Base-by-base conservation (phyloP, 37 sponge, comb jelly and placozoan species). In the Eunapius fragilis region DNA sequence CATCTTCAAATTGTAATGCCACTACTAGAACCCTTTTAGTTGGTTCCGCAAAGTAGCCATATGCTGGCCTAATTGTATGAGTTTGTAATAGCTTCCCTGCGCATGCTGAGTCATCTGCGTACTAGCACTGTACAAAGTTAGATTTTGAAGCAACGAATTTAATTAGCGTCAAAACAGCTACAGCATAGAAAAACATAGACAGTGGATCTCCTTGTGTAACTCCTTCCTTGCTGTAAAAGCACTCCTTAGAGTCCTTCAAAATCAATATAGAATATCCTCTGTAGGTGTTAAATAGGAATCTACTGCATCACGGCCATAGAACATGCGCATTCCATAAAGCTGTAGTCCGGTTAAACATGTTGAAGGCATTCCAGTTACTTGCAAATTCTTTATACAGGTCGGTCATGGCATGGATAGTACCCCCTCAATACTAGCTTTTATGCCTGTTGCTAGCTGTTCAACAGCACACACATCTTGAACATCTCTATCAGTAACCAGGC, bases 231-330 rank as follows among this genome's bases (percentile, higher is more conserved):
- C 86, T 86, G n/a, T 74, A 58, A 50, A 84, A 14, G 22, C 24
- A 19, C 58, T 83, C 74, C 27, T 23, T 19, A 24, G 77, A 13
- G 7, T 78, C 78, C n/a, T 68, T 45, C 19, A 80, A 41, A 30
- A 86, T 47, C 10, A 80, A 74, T 33, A 49, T 30, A 28, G 80
- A 71, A 86, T 72, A 38, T 23, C 80, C 80, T 27, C 34, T 71
- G 69, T 86, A 86, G 74, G 74, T 73, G 50, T 86, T 86, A 67
- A 79, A 79, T 47, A 86, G 74, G 37, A 80, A 86, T 23, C 80
- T 30, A 28, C 80, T 69, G 58, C 87, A 79, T 72, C 80, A 38
- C 11, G 87, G 87, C 80, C 80, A 86, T 12, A 86, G 34, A 24
- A 79, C 80, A 23, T 73, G 23, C 11, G 25, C 48, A 80, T 80